Base-by-base conservation (phyloP, 2,113 vertebrate species). In the Campylorhamphus procurvoides region DNA sequence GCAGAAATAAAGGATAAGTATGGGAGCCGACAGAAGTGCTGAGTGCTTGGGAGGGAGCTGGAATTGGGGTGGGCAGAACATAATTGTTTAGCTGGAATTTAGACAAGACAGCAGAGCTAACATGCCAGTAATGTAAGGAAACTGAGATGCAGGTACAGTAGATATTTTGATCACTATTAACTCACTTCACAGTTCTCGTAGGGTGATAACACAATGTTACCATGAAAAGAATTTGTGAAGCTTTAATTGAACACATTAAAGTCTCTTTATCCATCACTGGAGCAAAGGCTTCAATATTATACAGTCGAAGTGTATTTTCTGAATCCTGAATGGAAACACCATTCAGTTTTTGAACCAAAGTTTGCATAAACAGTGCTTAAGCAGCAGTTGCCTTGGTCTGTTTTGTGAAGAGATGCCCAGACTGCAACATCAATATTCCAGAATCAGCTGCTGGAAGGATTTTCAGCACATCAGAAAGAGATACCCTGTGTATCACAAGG, bases 91-190 rank as follows among this genome's bases (percentile, higher is more conserved):
- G 37, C 10, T 64, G 47, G 63, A 95, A 67, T 87, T 91, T 72
- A 83, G 74, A 71, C 60, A 83, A 80, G 94, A 56, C 24, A 89
- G 75, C 46, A 77, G 33, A 90, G 16, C 27, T 79, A 91, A 90
- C 50, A 68, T 52, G 55, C 28, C 76, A 89, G n/a, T 18, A 90
- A 86, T 20, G 44, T 67, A 64, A 40, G 85, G 78, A 90, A 85
- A 84, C 37, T n/a, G 28, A 63, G 64, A 37, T 53, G 31, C 63
- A 89, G 72, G 47, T 64, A 86, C 33, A 75, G 79, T 1, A 79
- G 66, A 53, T 72, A 68, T 90, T 94, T 97, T 96, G 75, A 95
- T 94, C 62, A 40, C 84, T 94, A 42, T 59, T 85, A 94, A 53
- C 23, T 80, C 62, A 67, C 83, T 95, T 95, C 83, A 92, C 67